These are phyloP conservation scores for Phacellophora camtschatica DNA, from an alignment of 30 jellyfish, hydroid and myxozoan genomes.

Conservation along the genomic window DNA sequence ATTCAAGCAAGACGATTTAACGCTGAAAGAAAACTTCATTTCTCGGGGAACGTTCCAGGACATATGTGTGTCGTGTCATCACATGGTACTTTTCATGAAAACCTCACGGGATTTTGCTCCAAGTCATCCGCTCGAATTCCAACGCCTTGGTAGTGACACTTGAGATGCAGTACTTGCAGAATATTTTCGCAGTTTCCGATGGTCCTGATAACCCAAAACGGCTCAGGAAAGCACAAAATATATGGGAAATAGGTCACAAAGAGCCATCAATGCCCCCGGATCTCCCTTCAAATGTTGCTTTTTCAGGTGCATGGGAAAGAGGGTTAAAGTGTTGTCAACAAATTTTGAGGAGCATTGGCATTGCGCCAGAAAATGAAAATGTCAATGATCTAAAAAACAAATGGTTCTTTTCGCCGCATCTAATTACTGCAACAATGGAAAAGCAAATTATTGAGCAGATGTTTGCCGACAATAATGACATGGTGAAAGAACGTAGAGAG, in stretches of 20 bases:
- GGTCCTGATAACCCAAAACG: constrained; percentile 32
- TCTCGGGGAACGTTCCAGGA: constrained; percentile 44
- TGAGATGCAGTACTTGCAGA: constrained; percentile 15
- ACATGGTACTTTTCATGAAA: constrained; percentile 8
- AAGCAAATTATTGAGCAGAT: not conserved
- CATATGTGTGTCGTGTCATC: constrained; percentile 26
- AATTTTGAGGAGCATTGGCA: not conserved
- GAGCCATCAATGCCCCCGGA: not conserved
- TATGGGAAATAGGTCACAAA: constrained; percentile 19
- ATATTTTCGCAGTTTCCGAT: constrained; percentile 20
- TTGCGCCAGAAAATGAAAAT: not conserved
- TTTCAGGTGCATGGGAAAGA: constrained; percentile 18
- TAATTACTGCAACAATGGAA: not conserved
- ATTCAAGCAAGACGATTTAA: not conserved
- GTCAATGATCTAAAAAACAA: not conserved
- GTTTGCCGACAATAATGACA: constrained; percentile 1
- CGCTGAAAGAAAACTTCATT: constrained; percentile 5
- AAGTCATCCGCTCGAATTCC: constrained; percentile 8
- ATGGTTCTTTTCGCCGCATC: constrained; percentile 22
- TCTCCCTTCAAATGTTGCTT: not conserved
- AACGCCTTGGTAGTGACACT: constrained; percentile 39
- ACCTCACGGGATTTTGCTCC: constrained; percentile 31
- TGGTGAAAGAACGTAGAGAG: not conserved
- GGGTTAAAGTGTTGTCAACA: not conserved
- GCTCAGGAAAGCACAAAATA: not conserved